Evolutionary conservation across 2,797 vertebrate genomes (phyloP).

Genomic region (Danio tinwini): DNA sequence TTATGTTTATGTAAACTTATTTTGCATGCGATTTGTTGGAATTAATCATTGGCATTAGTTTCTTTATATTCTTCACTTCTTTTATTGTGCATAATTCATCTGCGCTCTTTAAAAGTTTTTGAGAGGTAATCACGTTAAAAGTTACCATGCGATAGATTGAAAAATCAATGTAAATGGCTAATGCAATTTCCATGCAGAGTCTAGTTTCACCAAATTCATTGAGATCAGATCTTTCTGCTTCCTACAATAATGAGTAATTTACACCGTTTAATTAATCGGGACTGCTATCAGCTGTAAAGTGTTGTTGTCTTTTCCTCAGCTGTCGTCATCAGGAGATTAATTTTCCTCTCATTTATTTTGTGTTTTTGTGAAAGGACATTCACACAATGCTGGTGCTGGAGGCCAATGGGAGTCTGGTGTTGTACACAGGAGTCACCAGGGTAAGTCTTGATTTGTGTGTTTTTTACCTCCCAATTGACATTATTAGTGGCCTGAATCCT

Average conservation of each 20-base stretch:
- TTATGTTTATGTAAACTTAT: no score
- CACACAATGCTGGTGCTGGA: conserved; percentile 91
- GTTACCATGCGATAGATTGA: not conserved
- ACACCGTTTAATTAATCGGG: not conserved
- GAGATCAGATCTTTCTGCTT: not conserved
- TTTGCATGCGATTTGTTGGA: no score
- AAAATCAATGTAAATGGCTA: not conserved
- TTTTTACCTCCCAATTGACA: conserved; percentile 19
- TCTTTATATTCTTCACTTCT: not conserved
- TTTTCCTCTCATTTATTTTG: conserved; percentile 28
- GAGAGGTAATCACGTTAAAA: not conserved
- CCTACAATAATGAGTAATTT: not conserved
- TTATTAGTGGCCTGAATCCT: conserved; percentile 13
- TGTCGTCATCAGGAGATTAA: not conserved
- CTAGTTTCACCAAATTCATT: not conserved
- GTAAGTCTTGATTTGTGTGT: conserved; percentile 68
- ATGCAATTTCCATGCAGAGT: not conserved
- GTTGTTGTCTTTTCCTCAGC: not conserved
- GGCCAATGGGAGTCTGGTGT: conserved; percentile 89
- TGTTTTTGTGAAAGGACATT: conserved; percentile 77
- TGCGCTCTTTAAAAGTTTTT: not conserved
- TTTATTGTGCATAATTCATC: not conserved
- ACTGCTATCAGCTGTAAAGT: not conserved
- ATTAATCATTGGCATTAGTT: not conserved
- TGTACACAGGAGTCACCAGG: conserved; percentile 92